Evolutionary conservation across 2,888 invertebrate species (phyloP), one percentile per base, ranked within the genome.

Genomic region (Caradrina clavipalpis): DNA sequence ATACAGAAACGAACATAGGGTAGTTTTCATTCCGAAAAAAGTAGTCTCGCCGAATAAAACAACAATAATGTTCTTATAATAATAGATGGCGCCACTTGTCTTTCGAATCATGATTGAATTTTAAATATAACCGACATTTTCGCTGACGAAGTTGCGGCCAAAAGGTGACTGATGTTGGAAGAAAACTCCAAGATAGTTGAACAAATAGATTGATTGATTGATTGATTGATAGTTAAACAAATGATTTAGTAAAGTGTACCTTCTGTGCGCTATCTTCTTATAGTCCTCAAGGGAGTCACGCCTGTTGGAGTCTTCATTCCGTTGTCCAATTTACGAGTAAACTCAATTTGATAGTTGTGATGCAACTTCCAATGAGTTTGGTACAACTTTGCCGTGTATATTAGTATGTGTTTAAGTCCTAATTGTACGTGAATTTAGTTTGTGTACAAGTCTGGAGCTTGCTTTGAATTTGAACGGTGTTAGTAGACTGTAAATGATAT

Each of bases 321-420:
- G 56, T 65, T 63, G 76, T 78, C 67, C 69, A 83, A 81, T 81
- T 78, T 81, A 73, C 61, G 64, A 57, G 31, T 69, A 71, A 81
- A 82, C 82, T 80, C 70, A 80, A 80, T 83, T 82, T 72, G 67
- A 80, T 72, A 81, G 69, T 76, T 69, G 69, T 69, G 70, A 69
- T 70, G 69, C 76, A 69, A 82, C 47, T 82, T 73, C 42, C 45
- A 75, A 70, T 62, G 66, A 80, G 58, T 71, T 80, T 62, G 19
- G 13, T 26, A 49, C 39, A 70, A 78, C 61, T 80, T 76, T 47
- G 62, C 45, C 45, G 15, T 56, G 53, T 55, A 49, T 74, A 49
- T 74, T 63, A 64, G 51, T 67, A 54, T 75, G 51, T 70, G 49
- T 61, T 70, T 70, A 59, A 80, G 53, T 35, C 26, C 53, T 77